A percentile compares a stretch with the other conserved stretches of the same genome.
Conservation (phyloP, 2,797 vertebrate genomes). For the Phoebastria nigripes region DNA sequence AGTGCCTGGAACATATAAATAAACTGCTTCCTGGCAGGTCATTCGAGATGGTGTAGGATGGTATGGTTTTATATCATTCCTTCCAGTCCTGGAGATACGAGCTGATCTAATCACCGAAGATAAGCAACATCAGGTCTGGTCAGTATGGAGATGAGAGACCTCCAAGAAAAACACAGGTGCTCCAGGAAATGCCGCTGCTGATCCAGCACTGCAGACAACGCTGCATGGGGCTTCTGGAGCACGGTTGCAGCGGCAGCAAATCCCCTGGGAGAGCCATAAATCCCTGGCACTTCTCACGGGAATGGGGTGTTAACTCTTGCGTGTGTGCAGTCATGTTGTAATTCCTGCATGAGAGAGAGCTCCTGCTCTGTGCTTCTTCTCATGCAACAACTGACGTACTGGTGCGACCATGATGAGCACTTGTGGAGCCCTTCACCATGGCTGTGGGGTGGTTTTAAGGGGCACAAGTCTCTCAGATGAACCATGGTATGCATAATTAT, state of each 20-base stretch:
- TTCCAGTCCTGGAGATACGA: conserved; percentile 34
- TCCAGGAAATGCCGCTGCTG: conserved; percentile 27
- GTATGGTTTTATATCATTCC: conserved; percentile 48
- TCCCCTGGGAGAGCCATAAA: neutral
- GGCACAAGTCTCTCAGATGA: neutral
- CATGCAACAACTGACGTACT: rapidly evolving
- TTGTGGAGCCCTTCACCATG: neutral
- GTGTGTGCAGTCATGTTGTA: neutral
- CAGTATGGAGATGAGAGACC: neutral
- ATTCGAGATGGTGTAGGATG: neutral
- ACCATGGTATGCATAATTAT: neutral
- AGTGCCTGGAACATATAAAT: conserved; percentile 1
- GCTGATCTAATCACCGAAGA: neutral
- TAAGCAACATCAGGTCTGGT: conserved; percentile 32
- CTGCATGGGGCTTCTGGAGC: neutral
- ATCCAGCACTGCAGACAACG: rapidly evolving
- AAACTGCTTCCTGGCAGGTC: conserved; percentile 15
- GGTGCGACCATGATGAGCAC: rapidly evolving
- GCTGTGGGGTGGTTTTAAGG: neutral
- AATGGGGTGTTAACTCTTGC: neutral
- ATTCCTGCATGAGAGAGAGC: neutral
- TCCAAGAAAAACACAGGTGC: conserved; percentile 66
- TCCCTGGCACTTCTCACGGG: neutral
- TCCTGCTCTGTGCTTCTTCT: neutral
- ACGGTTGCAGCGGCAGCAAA: neutral